These are phyloP conservation scores for Lethocerus indicus DNA, from an alignment of 1,140 invertebrate genomes.

Conservation along the genomic window DNA sequence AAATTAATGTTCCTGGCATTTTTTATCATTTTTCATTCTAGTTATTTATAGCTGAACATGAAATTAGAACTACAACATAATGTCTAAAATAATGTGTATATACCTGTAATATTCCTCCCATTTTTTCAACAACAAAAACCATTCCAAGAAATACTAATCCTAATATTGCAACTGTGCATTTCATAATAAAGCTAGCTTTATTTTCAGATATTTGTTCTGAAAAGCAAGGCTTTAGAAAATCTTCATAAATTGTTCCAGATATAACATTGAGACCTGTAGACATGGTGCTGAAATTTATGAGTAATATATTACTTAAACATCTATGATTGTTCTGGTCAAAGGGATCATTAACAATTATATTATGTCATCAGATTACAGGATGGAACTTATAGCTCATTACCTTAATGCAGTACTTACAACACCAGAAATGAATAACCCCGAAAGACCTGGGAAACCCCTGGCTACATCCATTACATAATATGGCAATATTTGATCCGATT, in stretches of 20 bases:
- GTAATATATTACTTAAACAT: not conserved
- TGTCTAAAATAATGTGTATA: not conserved
- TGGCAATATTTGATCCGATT: conserved; percentile 29
- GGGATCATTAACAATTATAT: conserved; percentile 2
- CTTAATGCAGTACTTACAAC: conserved; percentile 41
- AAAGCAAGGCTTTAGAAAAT: conserved; percentile 49
- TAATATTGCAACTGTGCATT: conserved; percentile 41
- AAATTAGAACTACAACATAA: not conserved
- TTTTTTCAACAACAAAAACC: conserved; percentile 49
- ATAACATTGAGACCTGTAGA: conserved; percentile 62
- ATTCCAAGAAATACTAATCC: conserved; percentile 40
- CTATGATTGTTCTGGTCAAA: not conserved
- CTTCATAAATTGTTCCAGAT: conserved; percentile 67
- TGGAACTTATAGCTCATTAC: too few species aligned
- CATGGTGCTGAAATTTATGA: conserved; percentile 56
- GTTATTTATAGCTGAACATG: not conserved
- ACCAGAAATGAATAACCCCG: conserved; percentile 43
- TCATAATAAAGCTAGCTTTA: conserved; percentile 48
- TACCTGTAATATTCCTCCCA: conserved; percentile 43
- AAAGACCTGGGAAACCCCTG: conserved; percentile 29
- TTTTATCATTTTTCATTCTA: not conserved
- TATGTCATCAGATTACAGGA: not conserved
- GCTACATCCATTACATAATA: conserved; percentile 34
- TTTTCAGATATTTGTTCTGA: conserved; percentile 38
- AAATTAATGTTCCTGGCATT: not conserved